Percentiles rank a stretch among this genome's conserved stretches.
These are phyloP conservation scores for Aricia artaxerxes DNA, from an alignment of 2,888 invertebrate species.

Conservation along the genomic window DNA sequence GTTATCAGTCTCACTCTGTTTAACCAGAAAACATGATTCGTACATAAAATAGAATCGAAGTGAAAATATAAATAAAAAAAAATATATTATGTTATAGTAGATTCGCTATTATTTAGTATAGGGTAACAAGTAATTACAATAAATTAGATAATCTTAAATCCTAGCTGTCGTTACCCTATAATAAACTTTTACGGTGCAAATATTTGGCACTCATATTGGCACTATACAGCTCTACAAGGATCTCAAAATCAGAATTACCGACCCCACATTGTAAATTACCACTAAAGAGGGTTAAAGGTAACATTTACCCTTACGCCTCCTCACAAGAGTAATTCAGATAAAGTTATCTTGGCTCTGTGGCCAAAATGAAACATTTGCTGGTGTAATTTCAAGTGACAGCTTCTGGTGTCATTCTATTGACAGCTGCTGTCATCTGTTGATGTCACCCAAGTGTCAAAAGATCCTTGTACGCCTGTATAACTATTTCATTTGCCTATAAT, in stretches of 20 bases:
- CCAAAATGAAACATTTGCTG: no score
- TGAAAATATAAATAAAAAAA: neutral
- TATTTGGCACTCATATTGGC: neutral
- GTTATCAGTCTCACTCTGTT: slow-evolving; percentile 6
- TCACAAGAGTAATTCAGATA: no score
- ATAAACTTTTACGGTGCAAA: slow-evolving; percentile 36
- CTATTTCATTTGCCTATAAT: neutral
- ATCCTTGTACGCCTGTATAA: neutral
- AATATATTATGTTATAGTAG: neutral
- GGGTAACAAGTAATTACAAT: slow-evolving; percentile 56
- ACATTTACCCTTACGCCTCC: no score
- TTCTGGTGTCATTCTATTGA: no score
- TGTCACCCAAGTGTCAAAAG: neutral
- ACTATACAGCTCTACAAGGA: neutral
- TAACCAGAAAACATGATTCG: neutral
- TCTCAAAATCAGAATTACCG: neutral
- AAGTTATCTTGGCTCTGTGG: no score
- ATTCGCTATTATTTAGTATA: slow-evolving; percentile 44
- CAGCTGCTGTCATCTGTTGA: no score
- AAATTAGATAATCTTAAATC: slow-evolving; percentile 33
- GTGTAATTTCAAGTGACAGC: no score
- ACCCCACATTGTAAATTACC: no score
- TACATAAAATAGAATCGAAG: neutral
- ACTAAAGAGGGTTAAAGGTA: no score
- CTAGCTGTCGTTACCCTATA: slow-evolving; percentile 51